Evolutionary conservation across 1,140 invertebrate genomes (phyloP), one percentile per base, ranked within the genome.

Genomic region (Drosophila navojoa): DNA sequence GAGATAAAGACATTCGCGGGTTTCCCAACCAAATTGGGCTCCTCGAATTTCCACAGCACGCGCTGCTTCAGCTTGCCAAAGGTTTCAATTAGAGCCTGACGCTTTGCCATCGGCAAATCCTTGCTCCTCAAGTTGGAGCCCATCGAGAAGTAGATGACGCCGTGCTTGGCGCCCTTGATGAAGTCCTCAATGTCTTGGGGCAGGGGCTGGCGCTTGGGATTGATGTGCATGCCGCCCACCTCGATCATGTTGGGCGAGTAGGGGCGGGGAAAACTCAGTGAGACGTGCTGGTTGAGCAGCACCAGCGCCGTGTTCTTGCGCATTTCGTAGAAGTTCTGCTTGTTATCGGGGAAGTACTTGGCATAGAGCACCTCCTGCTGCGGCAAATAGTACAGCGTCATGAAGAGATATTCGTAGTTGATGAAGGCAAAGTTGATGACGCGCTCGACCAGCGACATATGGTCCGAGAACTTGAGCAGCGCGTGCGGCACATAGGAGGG

Each of bases 41-140:
- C 93, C 79, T 96, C 95, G 92, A 94, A 96, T 82, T 96, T 96
- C 95, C 94, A 95, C 0, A 96, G 70, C 0, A 96, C 93, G 7
- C 93, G 94, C 60, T 95, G 93, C 6, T 94, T 94, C 0, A 96
- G 73, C 42, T 92, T 90, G 3, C 69, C 82, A 38, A 96, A 94
- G 1, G 94, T 93, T 0, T 94, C 93, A 1, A 95, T 32, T 38
- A 95, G 87, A 4, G 90, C 91, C 4, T 93, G 75, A 16, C 93
- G 87, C 52, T 93, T 94, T 0, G 93, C 92, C 5, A 76, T 25
- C 0, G 93, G 93, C 70, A 95, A 81, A n/a, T 92, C 93, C 16
- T 92, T 92, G 63, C 93, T 93, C 75, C 93, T 93, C 0, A 95
- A 71, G 79, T 95, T 95, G 0, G 95, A 95, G 1, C 95, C 95